Evolutionary conservation across 2,888 invertebrate species (phyloP).

Genomic region (Taphrorychus bicolor): DNA sequence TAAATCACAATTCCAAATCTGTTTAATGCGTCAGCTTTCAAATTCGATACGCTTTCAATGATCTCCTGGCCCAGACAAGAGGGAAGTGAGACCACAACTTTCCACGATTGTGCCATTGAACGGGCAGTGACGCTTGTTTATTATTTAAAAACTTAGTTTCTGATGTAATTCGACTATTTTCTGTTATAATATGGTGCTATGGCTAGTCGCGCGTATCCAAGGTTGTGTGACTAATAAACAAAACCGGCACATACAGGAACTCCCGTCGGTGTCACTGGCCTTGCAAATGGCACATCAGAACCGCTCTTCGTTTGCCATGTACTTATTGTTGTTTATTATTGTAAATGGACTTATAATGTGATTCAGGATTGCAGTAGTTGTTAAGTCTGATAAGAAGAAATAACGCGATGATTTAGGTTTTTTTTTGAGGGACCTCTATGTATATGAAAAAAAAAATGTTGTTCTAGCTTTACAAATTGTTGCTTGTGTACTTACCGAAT

Average conservation of each 20-base stretch:
- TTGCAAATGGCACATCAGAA: conserved; percentile 14
- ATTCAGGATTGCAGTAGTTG: neutral
- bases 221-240: conserved; percentile 32
- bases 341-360: neutral
- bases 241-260: conserved; percentile 24
- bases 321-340: neutral
- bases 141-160: neutral
- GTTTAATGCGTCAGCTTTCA: no score
- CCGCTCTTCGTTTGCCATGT: neutral
- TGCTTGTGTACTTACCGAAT: no score
- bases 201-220: conserved; percentile 13
- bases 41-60: no score
- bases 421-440: no score
- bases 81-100: no score
- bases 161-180: neutral
- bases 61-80: no score
- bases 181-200: neutral
- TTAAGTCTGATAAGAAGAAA: no score
- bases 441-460: no score
- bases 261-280: conserved; percentile 37
- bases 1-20: no score
- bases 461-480: no score
- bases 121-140: neutral
- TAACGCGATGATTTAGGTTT: no score
- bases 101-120: neutral